Evolutionary conservation across 2,888 invertebrate species (phyloP).

Genomic region (Scaeva pyrastri): DNA sequence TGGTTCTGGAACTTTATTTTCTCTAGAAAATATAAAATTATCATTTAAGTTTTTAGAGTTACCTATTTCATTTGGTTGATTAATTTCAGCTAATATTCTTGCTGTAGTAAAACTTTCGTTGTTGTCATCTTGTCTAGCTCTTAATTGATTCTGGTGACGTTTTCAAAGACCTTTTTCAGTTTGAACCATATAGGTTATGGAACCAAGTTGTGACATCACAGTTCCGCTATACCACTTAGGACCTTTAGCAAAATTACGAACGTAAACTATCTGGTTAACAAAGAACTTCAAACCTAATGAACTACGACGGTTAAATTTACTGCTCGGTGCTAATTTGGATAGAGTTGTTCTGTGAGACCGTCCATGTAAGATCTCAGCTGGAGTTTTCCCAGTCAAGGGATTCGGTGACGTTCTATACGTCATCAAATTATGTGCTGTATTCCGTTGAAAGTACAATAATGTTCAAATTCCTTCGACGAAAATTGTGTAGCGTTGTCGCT

Average conservation of each 20-base stretch:
- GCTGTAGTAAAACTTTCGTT: conserved; percentile 14
- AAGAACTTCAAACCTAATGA: no score
- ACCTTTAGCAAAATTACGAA: not conserved
- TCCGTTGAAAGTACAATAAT: conserved; percentile 45
- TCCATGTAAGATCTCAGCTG: no score
- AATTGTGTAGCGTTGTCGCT: conserved; percentile 73
- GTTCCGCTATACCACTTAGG: not conserved
- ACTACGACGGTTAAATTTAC: not conserved
- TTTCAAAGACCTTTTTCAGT: no score
- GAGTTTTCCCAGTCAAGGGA: no score
- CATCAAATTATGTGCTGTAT: conserved; percentile 28
- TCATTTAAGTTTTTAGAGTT: conserved; percentile 2
- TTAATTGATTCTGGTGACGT: no score
- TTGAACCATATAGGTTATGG: no score
- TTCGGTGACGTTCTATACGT: no score
- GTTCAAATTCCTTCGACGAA: conserved; percentile 43
- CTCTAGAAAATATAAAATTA: not conserved
- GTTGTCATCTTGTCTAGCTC: conserved; percentile 6
- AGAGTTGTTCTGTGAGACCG: no score
- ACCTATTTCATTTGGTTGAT: not conserved
- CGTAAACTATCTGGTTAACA: no score
- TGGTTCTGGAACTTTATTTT: not conserved
- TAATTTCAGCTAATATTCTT: not conserved
- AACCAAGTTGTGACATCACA: conserved; percentile 13
- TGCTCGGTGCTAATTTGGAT: not conserved